Conservation (phyloP, 2,888 invertebrate genomes). For the Tortrix viridana region DNA sequence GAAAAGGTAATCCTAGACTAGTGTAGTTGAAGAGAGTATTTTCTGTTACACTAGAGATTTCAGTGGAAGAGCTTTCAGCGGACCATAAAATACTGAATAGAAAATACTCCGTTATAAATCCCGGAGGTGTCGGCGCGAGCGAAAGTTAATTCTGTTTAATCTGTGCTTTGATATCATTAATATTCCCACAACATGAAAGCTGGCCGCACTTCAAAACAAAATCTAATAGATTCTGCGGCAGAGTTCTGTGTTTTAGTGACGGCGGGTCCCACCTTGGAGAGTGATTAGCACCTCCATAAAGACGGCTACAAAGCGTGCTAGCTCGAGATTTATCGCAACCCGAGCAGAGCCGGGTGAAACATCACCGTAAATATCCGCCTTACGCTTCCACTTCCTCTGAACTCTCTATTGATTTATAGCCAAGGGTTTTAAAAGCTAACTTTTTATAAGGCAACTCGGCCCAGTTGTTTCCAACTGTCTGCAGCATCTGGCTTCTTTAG, state of each 20-base stretch:
- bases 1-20: too few relatives aligned
- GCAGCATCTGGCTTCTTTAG: conserved; percentile 78
- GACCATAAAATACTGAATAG: conserved; percentile 6
- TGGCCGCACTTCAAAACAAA: conserved; percentile 22
- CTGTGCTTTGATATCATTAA: conserved; percentile 23
- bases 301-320: conserved; percentile 67
- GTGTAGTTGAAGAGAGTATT: neutral
- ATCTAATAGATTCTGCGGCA: conserved; percentile 43
- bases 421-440: conserved; percentile 76
- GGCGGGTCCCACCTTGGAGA: conserved; percentile 42
- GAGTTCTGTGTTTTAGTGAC: conserved; percentile 44
- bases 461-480: conserved; percentile 81
- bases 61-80: too few relatives aligned
- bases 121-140: conserved; percentile 14
- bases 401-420: conserved; percentile 80
- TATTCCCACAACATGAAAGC: conserved; percentile 27
- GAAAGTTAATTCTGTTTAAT: conserved; percentile 24
- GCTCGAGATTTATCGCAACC: conserved; percentile 65
- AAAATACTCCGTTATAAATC: conserved; percentile 17
- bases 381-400: conserved; percentile 71
- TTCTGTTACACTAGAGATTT: neutral
- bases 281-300: conserved; percentile 68
- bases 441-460: conserved; percentile 76
- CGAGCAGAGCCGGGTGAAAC: conserved; percentile 58
- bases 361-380: conserved; percentile 76